Evolutionary conservation across 2,113 vertebrate species (phyloP).

Genomic region (Blennius ocellaris): DNA sequence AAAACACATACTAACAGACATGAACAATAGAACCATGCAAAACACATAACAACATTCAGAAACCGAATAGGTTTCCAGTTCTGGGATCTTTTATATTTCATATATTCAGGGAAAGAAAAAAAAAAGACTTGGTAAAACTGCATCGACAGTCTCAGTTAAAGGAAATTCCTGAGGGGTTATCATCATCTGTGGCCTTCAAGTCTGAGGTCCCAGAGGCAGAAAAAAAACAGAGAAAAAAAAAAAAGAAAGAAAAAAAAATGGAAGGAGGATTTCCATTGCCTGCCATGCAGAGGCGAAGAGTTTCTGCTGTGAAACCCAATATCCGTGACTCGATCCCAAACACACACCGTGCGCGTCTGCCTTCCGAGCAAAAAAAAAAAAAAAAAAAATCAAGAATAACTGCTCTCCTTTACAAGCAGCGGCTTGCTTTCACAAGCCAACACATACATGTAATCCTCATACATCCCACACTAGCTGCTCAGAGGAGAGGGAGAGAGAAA

Average conservation of each 20-base stretch:
- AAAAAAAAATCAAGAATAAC: slow-evolving; percentile 54
- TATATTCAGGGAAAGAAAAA: too few relatives aligned
- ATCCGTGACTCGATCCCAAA: slow-evolving; percentile 65
- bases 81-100: too few relatives aligned
- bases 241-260: neutral
- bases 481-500: slow-evolving; percentile 12
- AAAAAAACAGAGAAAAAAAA: neutral
- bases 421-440: slow-evolving; percentile 56
- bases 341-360: slow-evolving; percentile 55
- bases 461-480: slow-evolving; percentile 13
- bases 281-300: slow-evolving; percentile 19
- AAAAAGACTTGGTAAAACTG: neutral
- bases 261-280: slow-evolving; percentile 50
- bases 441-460: slow-evolving; percentile 40
- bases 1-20: slow-evolving; percentile 32
- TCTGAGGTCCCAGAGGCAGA: slow-evolving; percentile 35
- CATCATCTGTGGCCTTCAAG: slow-evolving; percentile 51
- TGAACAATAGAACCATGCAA: too few relatives aligned
- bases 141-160: slow-evolving; percentile 26
- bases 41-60: too few relatives aligned
- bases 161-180: slow-evolving; percentile 55
- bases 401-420: slow-evolving; percentile 32
- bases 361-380: slow-evolving; percentile 46
- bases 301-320: slow-evolving; percentile 66
- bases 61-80: too few relatives aligned